phyloP scores from a whole-genome alignment of 2,888 invertebrate genomes.

The Drosophila putrida region DNA sequence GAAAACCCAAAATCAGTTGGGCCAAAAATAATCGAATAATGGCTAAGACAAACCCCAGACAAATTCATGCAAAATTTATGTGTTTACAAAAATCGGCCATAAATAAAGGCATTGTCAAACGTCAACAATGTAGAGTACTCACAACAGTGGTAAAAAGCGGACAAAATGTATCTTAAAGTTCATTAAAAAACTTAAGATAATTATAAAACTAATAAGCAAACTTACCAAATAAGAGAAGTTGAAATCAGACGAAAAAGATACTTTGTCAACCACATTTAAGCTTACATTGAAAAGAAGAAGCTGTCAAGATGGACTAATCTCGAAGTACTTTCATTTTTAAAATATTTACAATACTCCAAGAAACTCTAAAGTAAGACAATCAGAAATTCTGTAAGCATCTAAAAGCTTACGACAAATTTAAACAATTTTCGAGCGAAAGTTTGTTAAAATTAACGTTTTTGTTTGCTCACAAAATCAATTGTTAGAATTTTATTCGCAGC shows the following conservation, averaged over 20 bases:
- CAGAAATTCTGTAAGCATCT: not conserved
- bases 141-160: slow-evolving; percentile 13
- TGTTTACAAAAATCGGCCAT: slow-evolving; percentile 37
- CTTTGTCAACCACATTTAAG: too few relatives aligned
- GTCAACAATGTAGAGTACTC: slow-evolving; percentile 14
- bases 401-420: not conserved
- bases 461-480: not conserved
- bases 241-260: too few relatives aligned
- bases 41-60: slow-evolving; percentile 19
- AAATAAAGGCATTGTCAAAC: slow-evolving; percentile 43
- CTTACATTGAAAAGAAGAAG: too few relatives aligned
- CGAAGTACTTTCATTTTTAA: too few relatives aligned
- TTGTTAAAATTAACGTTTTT: too few relatives aligned
- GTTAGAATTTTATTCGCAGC: not conserved
- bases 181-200: too few relatives aligned
- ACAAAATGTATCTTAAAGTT: not conserved
- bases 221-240: too few relatives aligned
- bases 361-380: too few relatives aligned
- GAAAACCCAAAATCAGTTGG: slow-evolving; percentile 36
- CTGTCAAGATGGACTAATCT: too few relatives aligned
- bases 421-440: too few relatives aligned
- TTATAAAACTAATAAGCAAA: too few relatives aligned
- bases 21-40: slow-evolving; percentile 42
- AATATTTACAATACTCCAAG: too few relatives aligned
- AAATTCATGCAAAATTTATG: slow-evolving; percentile 30